Evolutionary conservation across 2,113 vertebrate species (phyloP), one percentile per base, ranked within the genome.

Genomic region (Tympanuchus pallidicinctus): DNA sequence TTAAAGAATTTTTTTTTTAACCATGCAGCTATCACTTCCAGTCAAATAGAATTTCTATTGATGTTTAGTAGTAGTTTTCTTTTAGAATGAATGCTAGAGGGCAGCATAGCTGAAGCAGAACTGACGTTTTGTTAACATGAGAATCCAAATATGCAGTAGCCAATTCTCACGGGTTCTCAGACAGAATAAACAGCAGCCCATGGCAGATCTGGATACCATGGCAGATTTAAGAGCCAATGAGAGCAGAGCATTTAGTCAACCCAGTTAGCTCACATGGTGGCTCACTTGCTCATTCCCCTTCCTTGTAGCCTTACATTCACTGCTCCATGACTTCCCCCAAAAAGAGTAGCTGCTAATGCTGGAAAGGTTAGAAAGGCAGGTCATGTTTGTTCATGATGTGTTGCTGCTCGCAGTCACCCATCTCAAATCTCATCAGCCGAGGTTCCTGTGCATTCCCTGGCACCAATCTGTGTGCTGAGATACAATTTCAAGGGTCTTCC

Each of bases 291-390:
- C 1, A 0, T 57, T 57, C 17, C 30, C 28, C 54, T 4, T 83
- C 3, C 59, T 34, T 0, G 0, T 34, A 40, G 24, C 0, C 0
- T 71, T 42, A 43, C 2, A 2, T 11, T 48, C 22, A 8, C 18
- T 66, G 11, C 32, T 42, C 42, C 56, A 74, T 74, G 61, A 42
- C 36, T 34, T 24, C 3, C 10, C 17, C n/a, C 12, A 8, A 21
- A 30, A 54, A 16, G 16, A 13, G 20, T 30, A 0, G 0, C 42
- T 75, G 71, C 24, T 8, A 32, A 7, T 59, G 3, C 32, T 43
- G 32, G 42, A n/a, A 63, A 74, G 20, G 13, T 22, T 57, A 47
- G 30, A 12, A 18, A 32, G 48, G 40, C 42, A 86, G 25, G 50
- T 56, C 69, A 14, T 17, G 3, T n/a, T 63, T 14, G 32, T 71